Evolutionary conservation across 2,888 invertebrate genomes (phyloP), one percentile per base, ranked within the genome.

Genomic region (Aphidoletes aphidimyza): DNA sequence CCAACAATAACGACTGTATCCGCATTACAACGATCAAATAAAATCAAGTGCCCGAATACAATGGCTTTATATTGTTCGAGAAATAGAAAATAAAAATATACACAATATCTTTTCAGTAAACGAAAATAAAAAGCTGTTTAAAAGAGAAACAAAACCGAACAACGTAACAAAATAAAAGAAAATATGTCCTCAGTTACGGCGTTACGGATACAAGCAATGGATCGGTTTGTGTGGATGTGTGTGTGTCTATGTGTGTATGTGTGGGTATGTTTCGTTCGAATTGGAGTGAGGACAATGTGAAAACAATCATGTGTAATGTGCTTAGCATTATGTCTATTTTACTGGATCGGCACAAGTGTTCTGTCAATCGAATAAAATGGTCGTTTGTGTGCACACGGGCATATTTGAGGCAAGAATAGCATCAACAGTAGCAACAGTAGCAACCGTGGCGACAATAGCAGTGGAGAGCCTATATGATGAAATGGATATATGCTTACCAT

Each of bases 261-360:
- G n/a, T n/a, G n/a, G n/a, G n/a, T n/a, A n/a, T n/a, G n/a, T n/a
- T n/a, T n/a, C n/a, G n/a, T n/a, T n/a, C n/a, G n/a, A n/a, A n/a
- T n/a, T n/a, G n/a, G 69, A 69, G 14, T 69, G 69, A 34, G 69
- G 69, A 69, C 69, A 69, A 69, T 69, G 69, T 69, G 69, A 69
- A 69, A 69, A 69, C 69, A 69, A 69, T 69, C 69, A 69, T 30
- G 69, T 69, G 69, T 69, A 69, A 69, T 69, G 30, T 69, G 69
- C 69, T 69, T 69, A 69, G 69, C 34, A 69, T 69, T 69, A 69
- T 69, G 69, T 69, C 69, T 69, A 69, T 69, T 69, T 30, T 69
- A 69, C 69, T 69, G 69, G 69, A 69, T 69, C 69, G 26, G 69
- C 69, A 69, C 69, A 69, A 69, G 69, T 69, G 69, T 69, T 69